Evolutionary conservation across 2,888 invertebrate genomes (phyloP), one percentile per base, ranked within the genome.

Genomic region (Microplitis deprimator): DNA sequence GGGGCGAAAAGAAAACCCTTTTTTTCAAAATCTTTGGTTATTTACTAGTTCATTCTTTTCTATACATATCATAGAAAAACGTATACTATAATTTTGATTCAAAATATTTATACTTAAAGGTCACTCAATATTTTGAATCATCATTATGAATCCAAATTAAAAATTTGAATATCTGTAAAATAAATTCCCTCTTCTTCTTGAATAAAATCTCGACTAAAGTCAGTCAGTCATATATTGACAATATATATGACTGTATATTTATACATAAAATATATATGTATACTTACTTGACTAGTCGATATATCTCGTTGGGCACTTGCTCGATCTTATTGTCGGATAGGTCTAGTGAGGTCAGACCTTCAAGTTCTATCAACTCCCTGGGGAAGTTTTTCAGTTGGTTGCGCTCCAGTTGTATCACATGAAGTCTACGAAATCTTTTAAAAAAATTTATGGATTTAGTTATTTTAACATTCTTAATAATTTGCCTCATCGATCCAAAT

Each of bases 291-390:
- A 90, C 86, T 79, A 93, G 88, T 79, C 90, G 91, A 83, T 91
- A 91, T 85, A 95, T 93, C 87, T 93, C 94, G 68, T 91, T 89
- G 0, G 95, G 94, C 77, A 95, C 88, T 79, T 92, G 92, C 74
- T 92, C 89, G 81, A 95, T 91, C 82, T 91, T 91, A 87, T 95
- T 95, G 85, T 94, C 93, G 69, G 94, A 93, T 80, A 95, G 90
- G 87, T 95, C 94, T 76, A 95, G 91, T 77, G 92, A 92, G 61
- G 92, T 92, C 79, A 95, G 90, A 1, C 92, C 91, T n/a, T 90
- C 90, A 78, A 95, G 89, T 74, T 92, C 91, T 85, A 94, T 91
- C 75, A 94, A 89, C 83, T 93, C 93, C 38, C 89, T 87, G 0
- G 95, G 95, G 79, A 95, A 89, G 41, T 91, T 87, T 71, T 91